Evolutionary conservation across 2,888 invertebrate species (phyloP).

Genomic region (Aplocera efformata): DNA sequence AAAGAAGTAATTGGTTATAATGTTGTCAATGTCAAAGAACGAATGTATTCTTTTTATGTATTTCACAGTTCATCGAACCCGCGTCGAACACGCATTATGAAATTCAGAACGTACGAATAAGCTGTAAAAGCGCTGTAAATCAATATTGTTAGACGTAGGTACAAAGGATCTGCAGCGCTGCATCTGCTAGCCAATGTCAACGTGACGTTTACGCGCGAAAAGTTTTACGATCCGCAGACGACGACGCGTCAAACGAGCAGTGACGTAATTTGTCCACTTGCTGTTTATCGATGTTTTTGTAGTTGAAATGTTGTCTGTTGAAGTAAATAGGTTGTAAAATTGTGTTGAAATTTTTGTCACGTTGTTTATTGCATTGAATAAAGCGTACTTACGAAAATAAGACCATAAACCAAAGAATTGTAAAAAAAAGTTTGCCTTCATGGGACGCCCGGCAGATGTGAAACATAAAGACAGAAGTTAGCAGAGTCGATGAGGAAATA

Average conservation of each 20-base stretch:
- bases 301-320: background rate
- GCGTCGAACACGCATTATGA: conserved; percentile 31
- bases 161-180: conserved; percentile 68
- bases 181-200: conserved; percentile 73
- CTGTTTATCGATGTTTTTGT: conserved; percentile 32
- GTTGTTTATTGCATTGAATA: no score
- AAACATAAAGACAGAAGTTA: no score
- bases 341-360: no score
- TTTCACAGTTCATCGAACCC: conserved; percentile 30
- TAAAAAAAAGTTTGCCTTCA: no score
- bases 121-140: conserved; percentile 49
- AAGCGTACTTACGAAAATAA: no score
- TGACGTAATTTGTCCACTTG: conserved; percentile 43
- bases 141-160: conserved; percentile 58
- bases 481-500: no score
- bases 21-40: no score
- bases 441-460: no score
- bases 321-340: no score
- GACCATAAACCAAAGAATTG: no score
- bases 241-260: conserved; percentile 60
- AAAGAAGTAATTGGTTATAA: no score
- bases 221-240: conserved; percentile 77
- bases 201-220: conserved; percentile 79
- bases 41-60: conserved; percentile 1
- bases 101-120: conserved; percentile 36